phyloP scores from a whole-genome alignment of 1,140 invertebrate genomes.

The Panulirus ornatus region DNA sequence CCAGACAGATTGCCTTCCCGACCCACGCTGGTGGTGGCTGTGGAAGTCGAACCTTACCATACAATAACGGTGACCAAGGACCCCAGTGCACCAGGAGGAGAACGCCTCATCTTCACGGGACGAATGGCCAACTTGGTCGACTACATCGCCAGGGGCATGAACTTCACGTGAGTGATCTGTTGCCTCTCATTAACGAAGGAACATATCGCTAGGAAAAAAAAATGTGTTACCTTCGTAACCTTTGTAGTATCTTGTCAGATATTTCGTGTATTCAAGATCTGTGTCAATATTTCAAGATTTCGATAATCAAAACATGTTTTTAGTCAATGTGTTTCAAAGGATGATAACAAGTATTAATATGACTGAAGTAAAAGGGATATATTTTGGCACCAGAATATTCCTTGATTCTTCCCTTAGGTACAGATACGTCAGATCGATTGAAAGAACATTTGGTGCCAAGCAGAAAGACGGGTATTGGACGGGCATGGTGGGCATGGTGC shows the following conservation, averaged over 20 bases:
- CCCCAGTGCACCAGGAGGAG: background rate
- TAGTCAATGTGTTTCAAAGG: no score
- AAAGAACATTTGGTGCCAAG: background rate
- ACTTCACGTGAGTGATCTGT: constrained; percentile 46
- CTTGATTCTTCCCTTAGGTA: no score
- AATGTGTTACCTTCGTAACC: no score
- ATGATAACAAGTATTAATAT: no score
- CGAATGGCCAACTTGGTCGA: background rate
- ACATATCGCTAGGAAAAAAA: no score
- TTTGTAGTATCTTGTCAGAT: no score
- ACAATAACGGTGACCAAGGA: background rate
- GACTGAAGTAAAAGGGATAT: no score
- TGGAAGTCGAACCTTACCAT: background rate
- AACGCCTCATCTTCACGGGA: background rate
- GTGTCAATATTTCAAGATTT: no score
- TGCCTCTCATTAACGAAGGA: no score
- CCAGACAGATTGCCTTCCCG: background rate
- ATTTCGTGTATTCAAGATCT: no score
- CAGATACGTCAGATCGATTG: background rate
- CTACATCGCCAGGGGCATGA: background rate
- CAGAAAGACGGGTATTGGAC: constrained; percentile 11
- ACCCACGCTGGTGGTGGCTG: background rate
- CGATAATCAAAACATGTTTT: no score
- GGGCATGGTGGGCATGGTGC: constrained; percentile 18
- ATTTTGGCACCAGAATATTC: no score